Percentiles rank a stretch among this genome's conserved stretches.
These are phyloP conservation scores for Bubo scandiacus DNA, from an alignment of 2,113 vertebrate species.

Conservation along the genomic window DNA sequence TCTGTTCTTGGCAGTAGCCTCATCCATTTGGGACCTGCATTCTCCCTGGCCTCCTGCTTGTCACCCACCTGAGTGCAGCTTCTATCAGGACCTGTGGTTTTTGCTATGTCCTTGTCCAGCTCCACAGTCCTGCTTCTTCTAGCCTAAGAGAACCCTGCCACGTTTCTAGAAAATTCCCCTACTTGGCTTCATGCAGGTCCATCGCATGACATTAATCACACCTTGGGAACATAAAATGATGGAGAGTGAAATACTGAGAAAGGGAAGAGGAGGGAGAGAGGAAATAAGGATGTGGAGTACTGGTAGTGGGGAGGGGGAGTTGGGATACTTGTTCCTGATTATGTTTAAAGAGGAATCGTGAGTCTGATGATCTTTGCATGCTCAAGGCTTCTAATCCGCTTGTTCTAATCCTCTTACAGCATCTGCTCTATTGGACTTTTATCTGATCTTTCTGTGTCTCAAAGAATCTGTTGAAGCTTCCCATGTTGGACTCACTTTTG, in stretches of 20 bases:
- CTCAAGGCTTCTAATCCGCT: slow-evolving; percentile 65
- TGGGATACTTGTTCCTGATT: slow-evolving; percentile 40
- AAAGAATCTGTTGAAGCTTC: slow-evolving; percentile 33
- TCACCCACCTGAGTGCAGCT: neutral
- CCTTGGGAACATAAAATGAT: neutral
- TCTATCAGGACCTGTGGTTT: neutral
- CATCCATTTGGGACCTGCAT: neutral
- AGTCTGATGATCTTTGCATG: slow-evolving; percentile 56
- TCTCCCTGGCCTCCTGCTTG: neutral
- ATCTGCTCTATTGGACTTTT: slow-evolving; percentile 59
- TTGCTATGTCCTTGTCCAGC: neutral
- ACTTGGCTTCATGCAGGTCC: neutral
- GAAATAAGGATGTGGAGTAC: slow-evolving; percentile 24
- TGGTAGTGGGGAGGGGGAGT: neutral
- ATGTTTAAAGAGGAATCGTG: slow-evolving; percentile 59
- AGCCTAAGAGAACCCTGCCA: neutral
- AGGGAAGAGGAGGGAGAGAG: neutral
- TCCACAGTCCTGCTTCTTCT: neutral
- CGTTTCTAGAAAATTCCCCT: neutral
- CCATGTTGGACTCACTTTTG: slow-evolving; percentile 6
- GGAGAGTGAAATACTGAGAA: neutral
- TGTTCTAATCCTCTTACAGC: slow-evolving; percentile 73
- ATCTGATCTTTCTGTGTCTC: slow-evolving; percentile 68
- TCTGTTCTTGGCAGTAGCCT: neutral
- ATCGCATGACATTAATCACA: neutral